Evolutionary conservation across 1,140 invertebrate genomes (phyloP), one percentile per base, ranked within the genome.

Genomic region (Meloidogyne floridensis): DNA sequence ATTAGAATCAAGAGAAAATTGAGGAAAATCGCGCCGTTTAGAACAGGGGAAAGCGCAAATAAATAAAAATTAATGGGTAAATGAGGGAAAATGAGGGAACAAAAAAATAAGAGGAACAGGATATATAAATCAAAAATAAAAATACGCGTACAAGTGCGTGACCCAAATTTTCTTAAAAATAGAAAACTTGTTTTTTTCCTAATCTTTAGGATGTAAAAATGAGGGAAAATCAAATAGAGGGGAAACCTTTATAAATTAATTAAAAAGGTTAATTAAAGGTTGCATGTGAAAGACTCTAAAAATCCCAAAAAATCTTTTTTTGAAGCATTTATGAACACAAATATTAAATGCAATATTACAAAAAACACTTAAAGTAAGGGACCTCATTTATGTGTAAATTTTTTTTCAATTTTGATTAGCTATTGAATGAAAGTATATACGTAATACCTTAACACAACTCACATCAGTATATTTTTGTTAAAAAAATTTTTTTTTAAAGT

Each of bases 41-140:
- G 6, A 32, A 32, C 20, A 59, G 11, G 74, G 74, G 9, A 59
- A 78, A 65, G 18, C 72, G 80, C n/a, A 65, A 78, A 18, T 32
- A n/a, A 43, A 69, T 42, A 54, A 42, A 56, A 8, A 77, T 56
- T 43, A 47, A 47, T 43, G 53, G 51, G 51, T 43, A n/a, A 77
- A 77, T 75, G 32, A 75, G 59, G 10, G 74, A 10, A 56, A 56
- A 56, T 42, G 76, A 53, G 18, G 15, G 11, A 18, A 72, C 6
- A 54, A 59, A 53, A 54, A 47, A 8, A 47, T 47, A 65, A 65
- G n/a, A 65, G 59, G 75, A 42, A 42, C 75, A 69, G 51, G 59
- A 65, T 65, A 65, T 15, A 59, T 65, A n/a, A 65, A 65, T 65
- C n/a, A 65, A 65, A 65, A 59, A 77, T 15, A 7, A 56, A 75